phyloP scores from a whole-genome alignment of 2,113 vertebrate species.

The Actenoides hombroni region DNA sequence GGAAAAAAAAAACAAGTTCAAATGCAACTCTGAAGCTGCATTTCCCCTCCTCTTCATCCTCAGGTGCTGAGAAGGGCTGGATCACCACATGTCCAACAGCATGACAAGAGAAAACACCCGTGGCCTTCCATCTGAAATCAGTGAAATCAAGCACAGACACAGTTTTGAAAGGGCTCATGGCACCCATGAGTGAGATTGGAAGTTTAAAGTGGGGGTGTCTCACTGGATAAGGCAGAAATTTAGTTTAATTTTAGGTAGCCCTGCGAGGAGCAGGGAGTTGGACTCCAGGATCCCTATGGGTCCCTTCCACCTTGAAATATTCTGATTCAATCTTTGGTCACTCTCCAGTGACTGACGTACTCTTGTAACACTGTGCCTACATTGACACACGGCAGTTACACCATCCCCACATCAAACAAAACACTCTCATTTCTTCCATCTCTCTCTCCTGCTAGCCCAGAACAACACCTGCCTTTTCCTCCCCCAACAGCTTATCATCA shows the following conservation, averaged over 20 bases:
- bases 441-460: background rate
- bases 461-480: background rate
- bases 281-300: background rate
- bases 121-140: background rate
- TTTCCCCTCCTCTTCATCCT: background rate
- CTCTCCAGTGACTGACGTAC: background rate
- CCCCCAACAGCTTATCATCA: constrained; percentile 17
- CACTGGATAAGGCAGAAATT: background rate
- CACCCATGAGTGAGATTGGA: background rate
- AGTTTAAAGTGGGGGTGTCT: background rate
- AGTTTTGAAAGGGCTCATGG: background rate
- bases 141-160: background rate
- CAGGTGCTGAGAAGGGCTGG: background rate
- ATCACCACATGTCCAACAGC: background rate
- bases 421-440: background rate
- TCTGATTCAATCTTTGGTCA: background rate
- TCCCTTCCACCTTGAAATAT: background rate
- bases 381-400: background rate
- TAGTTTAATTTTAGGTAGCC: background rate
- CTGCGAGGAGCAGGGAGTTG: background rate
- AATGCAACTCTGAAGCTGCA: background rate
- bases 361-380: background rate
- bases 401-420: background rate
- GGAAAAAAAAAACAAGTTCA: background rate
- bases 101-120: accelerated